Evolutionary conservation across 2,113 vertebrate species (phyloP).

Genomic region (Prunella himalayana): DNA sequence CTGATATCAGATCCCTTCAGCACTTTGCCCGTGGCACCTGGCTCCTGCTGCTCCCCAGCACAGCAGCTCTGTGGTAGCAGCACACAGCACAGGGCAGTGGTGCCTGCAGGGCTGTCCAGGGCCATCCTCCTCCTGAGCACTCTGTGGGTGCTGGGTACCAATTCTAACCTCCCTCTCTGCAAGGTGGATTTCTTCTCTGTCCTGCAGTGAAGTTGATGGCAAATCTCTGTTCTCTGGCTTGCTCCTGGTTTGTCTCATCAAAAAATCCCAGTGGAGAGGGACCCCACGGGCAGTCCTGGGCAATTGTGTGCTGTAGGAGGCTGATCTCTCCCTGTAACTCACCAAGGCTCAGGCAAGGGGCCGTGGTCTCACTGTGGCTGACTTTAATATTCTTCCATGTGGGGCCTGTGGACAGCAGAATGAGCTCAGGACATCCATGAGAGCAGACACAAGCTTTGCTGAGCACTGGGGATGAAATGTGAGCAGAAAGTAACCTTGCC

Average conservation of each 20-base stretch:
- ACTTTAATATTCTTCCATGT: not conserved
- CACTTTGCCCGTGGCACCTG: accelerated
- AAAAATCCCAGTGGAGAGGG: not conserved
- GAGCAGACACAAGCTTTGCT: not conserved
- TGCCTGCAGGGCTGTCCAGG: not conserved
- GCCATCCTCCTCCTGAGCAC: accelerated
- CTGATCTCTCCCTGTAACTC: not conserved
- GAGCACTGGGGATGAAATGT: no score
- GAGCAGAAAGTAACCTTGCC: not conserved
- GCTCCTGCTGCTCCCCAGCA: not conserved
- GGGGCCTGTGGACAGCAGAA: not conserved
- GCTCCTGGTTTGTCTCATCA: not conserved
- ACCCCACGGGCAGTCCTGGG: not conserved
- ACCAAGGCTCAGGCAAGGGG: not conserved
- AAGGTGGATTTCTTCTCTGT: not conserved
- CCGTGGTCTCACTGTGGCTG: not conserved
- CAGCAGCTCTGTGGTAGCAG: not conserved
- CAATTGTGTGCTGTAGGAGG: accelerated
- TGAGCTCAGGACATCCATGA: not conserved
- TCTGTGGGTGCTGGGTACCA: not conserved
- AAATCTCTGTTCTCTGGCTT: not conserved
- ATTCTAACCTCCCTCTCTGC: not conserved
- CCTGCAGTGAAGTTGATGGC: not conserved
- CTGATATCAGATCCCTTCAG: not conserved
- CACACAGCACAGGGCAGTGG: not conserved